Conservation (phyloP, 2,888 invertebrate species). For the Yponomeuta malinellus region DNA sequence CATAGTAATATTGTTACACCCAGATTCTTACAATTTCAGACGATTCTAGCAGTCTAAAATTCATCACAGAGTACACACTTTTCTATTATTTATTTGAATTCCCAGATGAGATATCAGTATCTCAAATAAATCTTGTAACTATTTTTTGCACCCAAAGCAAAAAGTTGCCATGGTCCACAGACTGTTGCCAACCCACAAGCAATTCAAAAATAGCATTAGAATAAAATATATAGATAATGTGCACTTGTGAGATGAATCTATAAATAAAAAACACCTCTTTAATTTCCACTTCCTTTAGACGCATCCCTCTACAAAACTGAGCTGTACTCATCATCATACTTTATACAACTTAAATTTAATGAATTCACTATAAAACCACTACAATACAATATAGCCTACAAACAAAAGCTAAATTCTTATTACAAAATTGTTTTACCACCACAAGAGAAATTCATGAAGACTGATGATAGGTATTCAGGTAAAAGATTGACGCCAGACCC, state of each 20-base stretch:
- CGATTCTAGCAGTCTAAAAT: constrained; percentile 51
- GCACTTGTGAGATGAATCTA: constrained; percentile 17
- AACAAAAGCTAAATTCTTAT: constrained; percentile 35
- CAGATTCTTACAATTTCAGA: constrained; percentile 57
- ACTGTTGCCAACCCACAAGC: no score
- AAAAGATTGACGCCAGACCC: no score
- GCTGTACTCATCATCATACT: constrained; percentile 47
- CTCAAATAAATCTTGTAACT: neutral
- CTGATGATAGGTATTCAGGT: neutral
- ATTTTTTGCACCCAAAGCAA: neutral
- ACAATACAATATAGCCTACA: constrained; percentile 45
- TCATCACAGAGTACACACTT: constrained; percentile 22
- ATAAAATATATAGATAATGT: neutral
- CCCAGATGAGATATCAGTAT: constrained; percentile 14
- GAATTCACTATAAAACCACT: constrained; percentile 29
- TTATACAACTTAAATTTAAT: constrained; percentile 60
- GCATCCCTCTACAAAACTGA: constrained; percentile 35
- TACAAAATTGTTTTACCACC: constrained; percentile 41
- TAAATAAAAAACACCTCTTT: constrained; percentile 24
- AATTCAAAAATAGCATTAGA: neutral
- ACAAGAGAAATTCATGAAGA: constrained; percentile 8
- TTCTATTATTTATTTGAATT: constrained; percentile 15
- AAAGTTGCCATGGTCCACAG: neutral
- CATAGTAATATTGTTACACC: constrained; percentile 62
- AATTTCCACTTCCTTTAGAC: constrained; percentile 25